phyloP scores from a whole-genome alignment of 2,888 invertebrate genomes.

The Euplagia quadripunctaria region DNA sequence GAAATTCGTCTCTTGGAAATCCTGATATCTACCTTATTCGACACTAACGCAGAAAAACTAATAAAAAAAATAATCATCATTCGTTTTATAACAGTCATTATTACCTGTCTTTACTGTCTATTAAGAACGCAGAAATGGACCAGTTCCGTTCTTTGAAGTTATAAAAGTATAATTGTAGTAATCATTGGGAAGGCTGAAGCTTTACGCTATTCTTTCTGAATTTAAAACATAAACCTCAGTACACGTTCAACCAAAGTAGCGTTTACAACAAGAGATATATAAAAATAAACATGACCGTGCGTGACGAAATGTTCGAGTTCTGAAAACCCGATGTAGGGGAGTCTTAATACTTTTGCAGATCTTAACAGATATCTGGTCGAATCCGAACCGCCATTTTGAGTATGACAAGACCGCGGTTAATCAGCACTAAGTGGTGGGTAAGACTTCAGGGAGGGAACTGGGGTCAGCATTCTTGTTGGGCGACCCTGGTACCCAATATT shows the following conservation, averaged over 20 bases:
- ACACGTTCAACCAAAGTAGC: neutral
- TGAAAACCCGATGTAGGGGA: neutral
- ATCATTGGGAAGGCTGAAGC: slow-evolving; percentile 47
- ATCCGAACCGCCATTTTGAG: too few species aligned
- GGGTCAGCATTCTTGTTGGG: neutral
- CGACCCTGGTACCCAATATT: neutral
- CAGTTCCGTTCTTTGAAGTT: slow-evolving; percentile 47
- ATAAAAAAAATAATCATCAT: slow-evolving; percentile 40
- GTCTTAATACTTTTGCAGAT: neutral
- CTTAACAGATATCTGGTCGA: too few species aligned
- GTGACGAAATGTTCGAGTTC: too few species aligned
- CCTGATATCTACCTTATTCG: slow-evolving; percentile 4
- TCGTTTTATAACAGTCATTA: slow-evolving; percentile 47
- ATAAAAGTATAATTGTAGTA: slow-evolving; percentile 58
- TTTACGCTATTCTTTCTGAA: slow-evolving; percentile 27
- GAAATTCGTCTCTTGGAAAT: neutral
- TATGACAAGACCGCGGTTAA: too few species aligned
- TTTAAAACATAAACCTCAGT: slow-evolving; percentile 19
- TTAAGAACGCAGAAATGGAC: slow-evolving; percentile 52
- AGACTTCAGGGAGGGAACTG: neutral
- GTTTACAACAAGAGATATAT: neutral
- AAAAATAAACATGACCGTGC: neutral
- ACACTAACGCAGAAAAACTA: slow-evolving; percentile 23
- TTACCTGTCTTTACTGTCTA: slow-evolving; percentile 48
- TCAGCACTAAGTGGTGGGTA: too few species aligned